A percentile compares a stretch with the other conserved stretches of the same genome.
Evolutionary conservation across 2,888 invertebrate species (phyloP).

Genomic region (Leistus spinibarbis): DNA sequence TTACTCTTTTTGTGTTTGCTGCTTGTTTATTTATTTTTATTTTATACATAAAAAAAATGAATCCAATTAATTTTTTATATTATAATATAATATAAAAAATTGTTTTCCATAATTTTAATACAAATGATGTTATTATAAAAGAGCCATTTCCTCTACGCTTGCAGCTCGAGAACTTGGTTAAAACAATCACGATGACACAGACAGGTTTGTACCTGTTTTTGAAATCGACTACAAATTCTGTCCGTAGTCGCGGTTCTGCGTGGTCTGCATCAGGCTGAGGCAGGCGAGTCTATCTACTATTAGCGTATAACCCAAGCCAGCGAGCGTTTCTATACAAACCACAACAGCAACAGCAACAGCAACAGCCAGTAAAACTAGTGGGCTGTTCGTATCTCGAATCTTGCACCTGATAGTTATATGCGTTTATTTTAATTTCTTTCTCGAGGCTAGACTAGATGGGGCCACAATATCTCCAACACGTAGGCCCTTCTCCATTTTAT

Average conservation of each 20-base stretch:
- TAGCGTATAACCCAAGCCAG: not conserved
- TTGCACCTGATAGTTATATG: not conserved
- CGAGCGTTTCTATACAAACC: not conserved
- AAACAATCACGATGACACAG: slow-evolving; percentile 49
- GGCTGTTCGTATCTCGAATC: not conserved
- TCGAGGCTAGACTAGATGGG: not conserved
- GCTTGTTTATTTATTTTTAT: not conserved
- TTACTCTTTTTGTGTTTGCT: not conserved
- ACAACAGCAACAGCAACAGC: no score
- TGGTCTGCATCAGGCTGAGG: not conserved
- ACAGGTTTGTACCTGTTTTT: slow-evolving; percentile 54
- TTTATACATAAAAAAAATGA: not conserved
- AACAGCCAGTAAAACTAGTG: not conserved
- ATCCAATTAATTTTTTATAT: not conserved
- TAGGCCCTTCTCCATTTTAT: not conserved
- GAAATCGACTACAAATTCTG: slow-evolving; percentile 30
- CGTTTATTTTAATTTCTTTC: not conserved
- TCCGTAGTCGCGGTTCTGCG: slow-evolving; percentile 10
- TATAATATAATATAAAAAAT: not conserved
- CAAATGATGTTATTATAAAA: not conserved
- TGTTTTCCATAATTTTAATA: not conserved
- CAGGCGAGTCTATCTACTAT: not conserved
- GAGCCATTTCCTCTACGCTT: slow-evolving; percentile 38
- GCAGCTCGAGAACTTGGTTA: slow-evolving; percentile 49
- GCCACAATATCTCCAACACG: not conserved